phyloP scores from a whole-genome alignment of 2,113 vertebrate genomes.

The Vicugna pacos region DNA sequence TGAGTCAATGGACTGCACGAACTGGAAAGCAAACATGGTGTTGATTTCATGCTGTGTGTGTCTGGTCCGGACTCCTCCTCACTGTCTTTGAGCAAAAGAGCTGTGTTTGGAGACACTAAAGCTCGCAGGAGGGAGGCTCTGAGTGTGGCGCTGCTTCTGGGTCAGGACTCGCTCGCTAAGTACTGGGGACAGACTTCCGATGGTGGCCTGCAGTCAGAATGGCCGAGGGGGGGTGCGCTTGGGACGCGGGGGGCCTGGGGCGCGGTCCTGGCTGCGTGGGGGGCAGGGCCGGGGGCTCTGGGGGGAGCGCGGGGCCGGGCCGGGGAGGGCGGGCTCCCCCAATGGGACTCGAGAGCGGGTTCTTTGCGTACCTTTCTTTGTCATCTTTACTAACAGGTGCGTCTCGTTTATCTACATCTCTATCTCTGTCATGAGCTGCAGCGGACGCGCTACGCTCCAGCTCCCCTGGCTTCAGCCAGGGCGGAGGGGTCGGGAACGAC shows the following conservation, averaged over 20 bases:
- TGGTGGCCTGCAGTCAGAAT: neutral
- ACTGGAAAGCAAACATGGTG: constrained; percentile 68
- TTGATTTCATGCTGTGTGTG: constrained; percentile 68
- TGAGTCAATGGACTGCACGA: constrained; percentile 72
- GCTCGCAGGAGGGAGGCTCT: neutral
- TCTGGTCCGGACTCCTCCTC: neutral
- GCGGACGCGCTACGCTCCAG: constrained; percentile 95
- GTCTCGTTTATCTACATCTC: constrained; percentile 96
- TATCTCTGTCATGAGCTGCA: constrained; percentile 96
- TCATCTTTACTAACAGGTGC: constrained; percentile 95
- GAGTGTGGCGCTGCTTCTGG: neutral
- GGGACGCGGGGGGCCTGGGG: neutral
- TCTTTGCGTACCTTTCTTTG: constrained; percentile 96
- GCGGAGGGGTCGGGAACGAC: constrained; percentile 98
- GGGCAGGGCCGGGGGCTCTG: neutral
- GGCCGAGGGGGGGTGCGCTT: neutral
- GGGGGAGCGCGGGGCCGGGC: constrained; percentile 82
- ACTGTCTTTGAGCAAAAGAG: neutral
- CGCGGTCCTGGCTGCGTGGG: no score
- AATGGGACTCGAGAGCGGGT: constrained; percentile 85
- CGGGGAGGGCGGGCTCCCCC: constrained; percentile 82
- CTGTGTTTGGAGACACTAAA: neutral
- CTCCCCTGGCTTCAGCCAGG: constrained; percentile 98
- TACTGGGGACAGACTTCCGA: neutral
- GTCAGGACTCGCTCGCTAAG: neutral